Base-by-base conservation (phyloP, 2,797 vertebrate genomes). In the Dryobates pubescens region DNA sequence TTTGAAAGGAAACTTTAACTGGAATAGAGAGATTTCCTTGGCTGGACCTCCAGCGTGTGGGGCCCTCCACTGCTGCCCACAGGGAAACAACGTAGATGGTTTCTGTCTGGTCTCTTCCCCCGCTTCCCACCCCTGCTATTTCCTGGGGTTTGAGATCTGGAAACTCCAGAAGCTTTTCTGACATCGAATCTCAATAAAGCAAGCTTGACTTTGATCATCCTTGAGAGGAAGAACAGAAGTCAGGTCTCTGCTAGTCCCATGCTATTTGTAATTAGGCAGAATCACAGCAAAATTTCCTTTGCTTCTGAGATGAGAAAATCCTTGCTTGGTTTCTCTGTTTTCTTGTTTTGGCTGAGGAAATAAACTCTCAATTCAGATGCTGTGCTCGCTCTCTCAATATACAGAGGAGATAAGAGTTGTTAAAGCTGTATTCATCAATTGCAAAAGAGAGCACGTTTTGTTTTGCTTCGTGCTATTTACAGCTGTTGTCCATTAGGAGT, bases 401-500 rank as follows among this genome's bases (percentile, higher is more conserved):
- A 82, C 22, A 73, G 68, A 65, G 88, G 54, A 96, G 88, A 90
- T 91, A 95, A 94, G 93, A 53, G 71, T 93, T 87, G 90, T 90
- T 95, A 85, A 96, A 95, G 32, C 64, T 76, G 61, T 92, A 88
- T 91, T 90, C 88, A 88, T 96, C 93, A 90, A 59, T 92, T 93
- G 78, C 16, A 87, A 93, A 85, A 92, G 63, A 87, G 96, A 96
- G 47, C 51, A 24, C 8, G 5, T 83, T 88, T 86, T 92, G 69
- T 86, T 89, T 92, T 94, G 76, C 61, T 94, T 54, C 86, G 57
- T 94, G 64, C 94, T 96, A 63, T 96, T 96, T 97, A 96, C 95
- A 97, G 96, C 96, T 97, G 94, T 94, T 96, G 96, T 97, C 94
- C 93, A 85, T 97, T 95, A 93, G 68, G 92, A 92, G 86, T 93